Conservation (phyloP, 2,113 vertebrate genomes). For the Anser brachyrhynchus region DNA sequence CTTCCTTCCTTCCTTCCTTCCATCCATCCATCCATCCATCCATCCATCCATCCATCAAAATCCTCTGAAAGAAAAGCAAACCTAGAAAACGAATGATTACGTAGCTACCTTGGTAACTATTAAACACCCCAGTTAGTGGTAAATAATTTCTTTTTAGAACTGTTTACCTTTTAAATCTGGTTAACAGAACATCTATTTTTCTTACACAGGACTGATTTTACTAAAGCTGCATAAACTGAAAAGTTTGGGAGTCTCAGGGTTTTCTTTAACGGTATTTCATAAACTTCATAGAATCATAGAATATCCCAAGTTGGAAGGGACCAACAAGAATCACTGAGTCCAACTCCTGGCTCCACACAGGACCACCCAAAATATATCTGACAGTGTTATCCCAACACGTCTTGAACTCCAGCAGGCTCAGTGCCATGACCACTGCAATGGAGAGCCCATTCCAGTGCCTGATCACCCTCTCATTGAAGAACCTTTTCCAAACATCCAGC, state of each 20-base stretch:
- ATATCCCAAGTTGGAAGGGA: no score
- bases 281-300: neutral
- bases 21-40: no score
- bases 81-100: neutral
- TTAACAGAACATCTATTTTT: neutral
- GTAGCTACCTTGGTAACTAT: neutral
- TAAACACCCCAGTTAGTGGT: neutral
- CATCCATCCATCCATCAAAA: neutral
- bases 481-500: neutral
- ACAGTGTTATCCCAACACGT: no score
- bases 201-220: conserved; percentile 12
- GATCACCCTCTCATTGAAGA: neutral
- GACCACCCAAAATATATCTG: no score
- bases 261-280: neutral
- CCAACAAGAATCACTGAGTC: no score
- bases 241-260: neutral
- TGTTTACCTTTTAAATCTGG: neutral
- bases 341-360: no score
- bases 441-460: no score
- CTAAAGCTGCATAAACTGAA: neutral
- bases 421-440: no score
- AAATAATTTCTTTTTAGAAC: neutral
- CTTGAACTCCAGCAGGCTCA: no score
- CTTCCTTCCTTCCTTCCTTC: no score
- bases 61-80: neutral